These are phyloP conservation scores for Ophion ellenae DNA, from an alignment of 2,888 invertebrate species.

Conservation along the genomic window DNA sequence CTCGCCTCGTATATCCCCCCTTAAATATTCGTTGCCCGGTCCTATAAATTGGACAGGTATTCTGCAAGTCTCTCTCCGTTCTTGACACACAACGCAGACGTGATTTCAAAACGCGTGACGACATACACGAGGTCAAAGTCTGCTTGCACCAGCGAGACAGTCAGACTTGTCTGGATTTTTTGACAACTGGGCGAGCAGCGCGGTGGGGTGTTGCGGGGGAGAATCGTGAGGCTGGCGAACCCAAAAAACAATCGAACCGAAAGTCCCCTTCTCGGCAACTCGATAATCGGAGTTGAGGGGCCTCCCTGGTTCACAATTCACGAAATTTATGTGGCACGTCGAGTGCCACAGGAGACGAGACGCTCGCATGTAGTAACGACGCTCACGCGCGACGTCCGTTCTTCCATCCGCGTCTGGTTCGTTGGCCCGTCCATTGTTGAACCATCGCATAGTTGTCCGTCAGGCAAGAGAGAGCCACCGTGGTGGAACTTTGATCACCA, in stretches of 20 bases:
- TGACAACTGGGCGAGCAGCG: neutral
- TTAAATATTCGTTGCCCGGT: slow-evolving; percentile 1
- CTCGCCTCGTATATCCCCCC: neutral
- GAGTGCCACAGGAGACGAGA: slow-evolving; percentile 26
- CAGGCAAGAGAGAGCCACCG: neutral
- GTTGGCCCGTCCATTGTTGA: slow-evolving; percentile 67
- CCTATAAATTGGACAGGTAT: slow-evolving; percentile 9
- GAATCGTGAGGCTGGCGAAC: neutral
- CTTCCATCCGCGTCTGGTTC: slow-evolving; percentile 65
- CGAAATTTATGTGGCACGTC: slow-evolving; percentile 62
- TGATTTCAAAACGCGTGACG: slow-evolving; percentile 48
- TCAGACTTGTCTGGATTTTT: slow-evolving; percentile 7
- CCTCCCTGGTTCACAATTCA: slow-evolving; percentile 44
- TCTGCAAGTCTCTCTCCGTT: slow-evolving; percentile 18
- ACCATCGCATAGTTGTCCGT: slow-evolving; percentile 20
- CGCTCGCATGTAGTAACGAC: slow-evolving; percentile 55
- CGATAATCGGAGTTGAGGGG: slow-evolving; percentile 45
- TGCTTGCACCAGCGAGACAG: slow-evolving; percentile 34
- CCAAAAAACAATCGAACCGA: slow-evolving; percentile 11
- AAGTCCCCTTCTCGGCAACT: neutral
- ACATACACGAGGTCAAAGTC: slow-evolving; percentile 57
- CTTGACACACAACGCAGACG: slow-evolving; percentile 24
- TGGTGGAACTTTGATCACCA: slow-evolving; percentile 35
- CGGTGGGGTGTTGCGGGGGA: neutral
- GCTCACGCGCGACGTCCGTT: slow-evolving; percentile 46